Conservation (phyloP, 2,888 invertebrate species). For the Ophioninae sp. region DNA sequence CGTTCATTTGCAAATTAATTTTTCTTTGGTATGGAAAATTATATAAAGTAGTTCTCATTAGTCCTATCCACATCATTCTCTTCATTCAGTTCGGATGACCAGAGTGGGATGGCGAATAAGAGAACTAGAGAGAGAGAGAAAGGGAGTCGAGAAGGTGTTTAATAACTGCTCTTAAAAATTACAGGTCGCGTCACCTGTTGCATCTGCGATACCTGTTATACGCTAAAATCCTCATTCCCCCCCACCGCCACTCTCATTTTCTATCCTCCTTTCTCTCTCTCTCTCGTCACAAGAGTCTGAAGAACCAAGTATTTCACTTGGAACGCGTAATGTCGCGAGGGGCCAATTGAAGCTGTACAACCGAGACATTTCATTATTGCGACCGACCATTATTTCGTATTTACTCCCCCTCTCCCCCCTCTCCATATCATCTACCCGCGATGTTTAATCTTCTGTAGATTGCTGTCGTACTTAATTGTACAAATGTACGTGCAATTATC, state of each 20-base stretch:
- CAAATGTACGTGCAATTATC: neutral
- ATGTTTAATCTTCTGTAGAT: neutral
- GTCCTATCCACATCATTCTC: neutral
- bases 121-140: neutral
- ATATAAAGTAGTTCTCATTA: constrained; percentile 13
- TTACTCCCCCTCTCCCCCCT: neutral
- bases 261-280: neutral
- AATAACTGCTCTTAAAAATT: constrained; percentile 70
- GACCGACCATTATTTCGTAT: neutral
- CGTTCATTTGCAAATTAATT: constrained; percentile 3
- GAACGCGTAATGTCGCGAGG: constrained; percentile 59
- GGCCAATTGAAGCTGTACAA: constrained; percentile 22
- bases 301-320: constrained; percentile 70
- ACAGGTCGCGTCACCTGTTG: constrained; percentile 73
- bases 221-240: constrained; percentile 1
- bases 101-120: neutral
- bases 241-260: neutral
- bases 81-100: constrained; percentile 18
- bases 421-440: too few relatives aligned
- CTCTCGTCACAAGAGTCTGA: neutral
- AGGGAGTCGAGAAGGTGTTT: constrained; percentile 38
- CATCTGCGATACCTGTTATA: constrained; percentile 65
- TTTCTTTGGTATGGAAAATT: constrained; percentile 10
- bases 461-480: neutral
- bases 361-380: constrained; percentile 24